These are phyloP conservation scores for Leptopilina myrica DNA, from an alignment of 2,888 invertebrate genomes.

Conservation along the genomic window DNA sequence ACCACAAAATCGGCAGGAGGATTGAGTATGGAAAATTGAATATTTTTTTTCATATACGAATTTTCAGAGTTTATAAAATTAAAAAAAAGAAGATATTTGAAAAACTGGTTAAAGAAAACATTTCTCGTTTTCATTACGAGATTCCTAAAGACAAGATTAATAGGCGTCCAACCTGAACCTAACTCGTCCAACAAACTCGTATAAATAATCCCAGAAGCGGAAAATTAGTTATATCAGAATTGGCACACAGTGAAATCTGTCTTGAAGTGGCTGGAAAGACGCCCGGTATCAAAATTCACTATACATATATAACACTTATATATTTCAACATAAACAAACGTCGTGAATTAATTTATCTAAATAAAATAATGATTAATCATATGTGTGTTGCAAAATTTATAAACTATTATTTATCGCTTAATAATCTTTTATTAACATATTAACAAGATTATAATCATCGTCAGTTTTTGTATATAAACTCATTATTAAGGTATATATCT, in stretches of 20 bases:
- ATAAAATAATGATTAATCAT: constrained; percentile 21
- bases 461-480: too few species aligned
- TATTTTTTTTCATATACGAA: too few species aligned
- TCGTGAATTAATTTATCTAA: not conserved
- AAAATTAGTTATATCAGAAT: constrained; percentile 60
- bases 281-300: constrained; percentile 31
- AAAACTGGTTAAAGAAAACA: not conserved
- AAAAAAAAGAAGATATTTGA: too few species aligned
- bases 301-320: not conserved
- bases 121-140: constrained; percentile 26
- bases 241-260: constrained; percentile 52
- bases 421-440: too few species aligned
- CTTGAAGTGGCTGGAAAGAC: constrained; percentile 52
- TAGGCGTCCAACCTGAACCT: constrained; percentile 45
- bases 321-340: not conserved
- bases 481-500: too few species aligned
- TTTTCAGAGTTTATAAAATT: too few species aligned
- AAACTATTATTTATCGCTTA: too few species aligned
- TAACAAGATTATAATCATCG: too few species aligned
- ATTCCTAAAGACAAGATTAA: constrained; percentile 21
- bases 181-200: constrained; percentile 52
- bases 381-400: not conserved
- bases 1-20: too few species aligned
- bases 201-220: constrained; percentile 55
- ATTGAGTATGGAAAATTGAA: too few species aligned